Evolutionary conservation across 2,888 invertebrate genomes (phyloP).

Genomic region (Seira musarum): DNA sequence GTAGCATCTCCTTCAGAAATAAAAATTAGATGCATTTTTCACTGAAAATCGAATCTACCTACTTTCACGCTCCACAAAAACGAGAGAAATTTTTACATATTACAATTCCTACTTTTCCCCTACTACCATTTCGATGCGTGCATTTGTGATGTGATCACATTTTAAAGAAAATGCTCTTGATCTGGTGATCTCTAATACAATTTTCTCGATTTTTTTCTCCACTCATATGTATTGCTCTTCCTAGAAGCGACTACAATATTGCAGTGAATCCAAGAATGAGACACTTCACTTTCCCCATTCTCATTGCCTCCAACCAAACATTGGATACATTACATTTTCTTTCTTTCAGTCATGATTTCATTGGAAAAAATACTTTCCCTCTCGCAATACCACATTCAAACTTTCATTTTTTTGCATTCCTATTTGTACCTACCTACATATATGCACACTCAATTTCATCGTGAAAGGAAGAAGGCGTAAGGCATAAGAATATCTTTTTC

Average conservation of each 20-base stretch:
- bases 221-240: constrained; percentile 25
- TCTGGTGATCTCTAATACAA: constrained; percentile 51
- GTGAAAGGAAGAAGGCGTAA: too few relatives aligned
- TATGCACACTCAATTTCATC: constrained; percentile 16
- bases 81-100: constrained; percentile 34
- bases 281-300: not conserved
- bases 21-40: constrained; percentile 21
- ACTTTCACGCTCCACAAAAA: not conserved
- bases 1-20: not conserved
- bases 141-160: too few relatives aligned
- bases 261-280: constrained; percentile 32
- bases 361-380: too few relatives aligned
- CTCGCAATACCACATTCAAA: constrained; percentile 14
- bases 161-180: too few relatives aligned
- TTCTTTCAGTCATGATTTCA: not conserved
- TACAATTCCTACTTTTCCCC: too few relatives aligned
- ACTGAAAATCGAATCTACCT: not conserved
- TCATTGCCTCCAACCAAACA: constrained; percentile 27
- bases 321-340: not conserved
- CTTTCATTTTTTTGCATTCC: constrained; percentile 25
- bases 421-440: not conserved
- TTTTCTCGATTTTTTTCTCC: constrained; percentile 32
- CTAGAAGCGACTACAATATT: constrained; percentile 20
- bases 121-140: too few relatives aligned
- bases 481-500: too few relatives aligned